These are phyloP conservation scores for Ericerus pela DNA, from an alignment of 1,140 invertebrate genomes.

Conservation along the genomic window DNA sequence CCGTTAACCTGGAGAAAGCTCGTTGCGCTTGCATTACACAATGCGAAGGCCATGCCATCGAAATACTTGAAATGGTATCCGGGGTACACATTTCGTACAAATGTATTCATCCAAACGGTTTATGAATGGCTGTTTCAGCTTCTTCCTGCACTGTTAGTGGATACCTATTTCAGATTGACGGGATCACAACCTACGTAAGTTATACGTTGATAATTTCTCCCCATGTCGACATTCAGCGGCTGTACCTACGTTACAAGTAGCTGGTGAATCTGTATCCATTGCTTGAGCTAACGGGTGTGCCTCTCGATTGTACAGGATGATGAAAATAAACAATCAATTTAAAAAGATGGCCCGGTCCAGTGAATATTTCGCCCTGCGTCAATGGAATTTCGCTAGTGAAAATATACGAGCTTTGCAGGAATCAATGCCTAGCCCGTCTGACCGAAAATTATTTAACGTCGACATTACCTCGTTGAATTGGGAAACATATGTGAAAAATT, in stretches of 20 bases:
- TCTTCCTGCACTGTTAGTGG: slow-evolving; percentile 62
- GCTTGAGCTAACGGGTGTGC: too few relatives aligned
- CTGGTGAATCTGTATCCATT: slow-evolving; percentile 12
- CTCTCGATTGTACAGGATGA: slow-evolving; percentile 57
- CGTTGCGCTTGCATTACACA: slow-evolving; percentile 46
- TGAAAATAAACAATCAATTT: slow-evolving; percentile 65
- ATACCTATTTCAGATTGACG: slow-evolving; percentile 48
- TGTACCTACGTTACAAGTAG: neutral
- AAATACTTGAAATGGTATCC: slow-evolving; percentile 79
- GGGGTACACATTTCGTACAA: slow-evolving; percentile 59
- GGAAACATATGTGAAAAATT: slow-evolving; percentile 50
- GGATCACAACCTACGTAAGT: slow-evolving; percentile 66
- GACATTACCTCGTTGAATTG: slow-evolving; percentile 45
- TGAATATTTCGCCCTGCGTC: slow-evolving; percentile 71
- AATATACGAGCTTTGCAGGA: slow-evolving; percentile 53
- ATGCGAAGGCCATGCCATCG: slow-evolving; percentile 55
- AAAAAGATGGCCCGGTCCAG: slow-evolving; percentile 58
- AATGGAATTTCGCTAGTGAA: slow-evolving; percentile 70
- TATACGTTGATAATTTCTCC: neutral
- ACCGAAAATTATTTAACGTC: slow-evolving; percentile 42
- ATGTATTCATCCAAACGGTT: slow-evolving; percentile 50
- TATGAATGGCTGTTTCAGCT: slow-evolving; percentile 55
- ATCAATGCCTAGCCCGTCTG: slow-evolving; percentile 39
- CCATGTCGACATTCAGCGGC: neutral
- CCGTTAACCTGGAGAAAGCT: slow-evolving; percentile 71